Percentiles rank a stretch among this genome's conserved stretches.
Evolutionary conservation across 2,888 invertebrate genomes (phyloP).

Genomic region (Scaptomyza tumidula): DNA sequence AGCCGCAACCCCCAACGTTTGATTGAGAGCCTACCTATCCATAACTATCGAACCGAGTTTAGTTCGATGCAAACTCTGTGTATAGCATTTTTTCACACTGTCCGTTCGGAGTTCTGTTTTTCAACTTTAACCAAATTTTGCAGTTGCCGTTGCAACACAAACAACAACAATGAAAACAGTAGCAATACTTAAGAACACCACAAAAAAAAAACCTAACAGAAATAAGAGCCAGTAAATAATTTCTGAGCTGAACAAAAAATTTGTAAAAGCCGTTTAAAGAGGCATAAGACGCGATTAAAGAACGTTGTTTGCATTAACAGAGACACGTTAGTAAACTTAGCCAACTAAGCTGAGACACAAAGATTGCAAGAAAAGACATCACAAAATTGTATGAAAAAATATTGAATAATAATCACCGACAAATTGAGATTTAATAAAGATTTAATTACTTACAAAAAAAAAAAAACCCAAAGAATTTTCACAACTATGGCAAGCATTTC

Average conservation of each 20-base stretch:
- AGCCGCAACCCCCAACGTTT: slow-evolving; percentile 31
- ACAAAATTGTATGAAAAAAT: slow-evolving; percentile 47
- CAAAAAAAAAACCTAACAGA: slow-evolving; percentile 16
- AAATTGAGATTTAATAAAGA: slow-evolving; percentile 79
- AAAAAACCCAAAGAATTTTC: background rate
- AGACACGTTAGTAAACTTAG: slow-evolving; percentile 49
- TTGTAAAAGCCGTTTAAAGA: slow-evolving; percentile 37
- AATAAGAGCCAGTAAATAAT: slow-evolving; percentile 21
- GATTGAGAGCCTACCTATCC: slow-evolving; percentile 47
- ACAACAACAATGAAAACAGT: slow-evolving; percentile 28
- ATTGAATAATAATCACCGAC: slow-evolving; percentile 80
- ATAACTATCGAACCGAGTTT: slow-evolving; percentile 27
- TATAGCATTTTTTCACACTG: slow-evolving; percentile 54
- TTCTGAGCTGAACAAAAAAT: slow-evolving; percentile 18
- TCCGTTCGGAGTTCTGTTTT: slow-evolving; percentile 43
- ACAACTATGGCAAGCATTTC: background rate
- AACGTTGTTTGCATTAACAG: slow-evolving; percentile 45
- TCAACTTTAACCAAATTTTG: slow-evolving; percentile 45
- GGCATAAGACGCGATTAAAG: slow-evolving; percentile 13
- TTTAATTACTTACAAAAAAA: slow-evolving; percentile 73
- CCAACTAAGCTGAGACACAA: slow-evolving; percentile 48
- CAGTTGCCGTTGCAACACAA: slow-evolving; percentile 63
- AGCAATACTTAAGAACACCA: slow-evolving; percentile 47
- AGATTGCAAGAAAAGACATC: slow-evolving; percentile 30
- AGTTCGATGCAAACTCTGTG: slow-evolving; percentile 48